Conservation (phyloP, 2,888 invertebrate genomes). For the Parnassius mnemosyne region DNA sequence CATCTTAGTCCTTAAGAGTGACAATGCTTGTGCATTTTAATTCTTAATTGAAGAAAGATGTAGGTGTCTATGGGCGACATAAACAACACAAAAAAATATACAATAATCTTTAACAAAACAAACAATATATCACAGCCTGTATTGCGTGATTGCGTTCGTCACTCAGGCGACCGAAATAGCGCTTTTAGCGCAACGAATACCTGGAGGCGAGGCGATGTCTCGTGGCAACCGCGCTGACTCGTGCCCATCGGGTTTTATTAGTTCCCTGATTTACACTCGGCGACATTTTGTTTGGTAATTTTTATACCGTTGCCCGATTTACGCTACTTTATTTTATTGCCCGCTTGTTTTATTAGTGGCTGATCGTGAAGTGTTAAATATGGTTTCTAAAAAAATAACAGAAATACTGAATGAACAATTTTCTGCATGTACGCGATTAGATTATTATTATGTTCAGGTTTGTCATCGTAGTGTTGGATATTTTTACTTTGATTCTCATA, state of each 20-base stretch:
- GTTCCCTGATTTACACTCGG: constrained; percentile 17
- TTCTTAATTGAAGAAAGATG: no score
- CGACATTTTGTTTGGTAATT: constrained; percentile 25
- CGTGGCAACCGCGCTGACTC: constrained; percentile 5
- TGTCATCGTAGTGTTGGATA: no score
- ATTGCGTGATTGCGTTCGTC: neutral
- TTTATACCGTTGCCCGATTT: constrained; percentile 23
- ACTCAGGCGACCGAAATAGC: constrained; percentile 12
- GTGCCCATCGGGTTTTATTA: constrained; percentile 10
- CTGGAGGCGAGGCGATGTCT: neutral
- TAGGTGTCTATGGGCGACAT: no score
- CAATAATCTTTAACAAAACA: no score
- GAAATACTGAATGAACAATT: no score
- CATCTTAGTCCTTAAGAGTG: no score
- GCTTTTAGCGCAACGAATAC: constrained; percentile 4
- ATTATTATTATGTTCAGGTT: no score
- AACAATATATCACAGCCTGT: constrained; percentile 5
- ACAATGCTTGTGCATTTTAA: no score
- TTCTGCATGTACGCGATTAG: no score
- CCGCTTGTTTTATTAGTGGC: constrained; percentile 19
- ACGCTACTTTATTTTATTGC: constrained; percentile 23
- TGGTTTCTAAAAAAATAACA: neutral
- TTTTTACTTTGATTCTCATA: no score
- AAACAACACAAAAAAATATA: no score
- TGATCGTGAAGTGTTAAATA: neutral